These are phyloP conservation scores for Drosophila sordidula DNA, from an alignment of 2,888 invertebrate species.

Conservation along the genomic window DNA sequence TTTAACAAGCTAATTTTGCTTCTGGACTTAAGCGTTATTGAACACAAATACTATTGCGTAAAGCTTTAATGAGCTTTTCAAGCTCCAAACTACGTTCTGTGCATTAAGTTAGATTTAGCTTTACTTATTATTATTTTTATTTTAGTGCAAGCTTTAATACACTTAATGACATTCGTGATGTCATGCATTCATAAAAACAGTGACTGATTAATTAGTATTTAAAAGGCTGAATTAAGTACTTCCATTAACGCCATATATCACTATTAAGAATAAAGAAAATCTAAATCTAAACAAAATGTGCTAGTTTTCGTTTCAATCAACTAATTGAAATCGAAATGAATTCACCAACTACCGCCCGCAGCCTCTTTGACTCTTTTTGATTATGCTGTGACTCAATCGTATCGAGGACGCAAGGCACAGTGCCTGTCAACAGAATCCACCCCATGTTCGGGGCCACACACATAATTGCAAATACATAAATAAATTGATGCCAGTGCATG, in stretches of 20 bases:
- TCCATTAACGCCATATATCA: background rate
- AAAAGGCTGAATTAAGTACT: background rate
- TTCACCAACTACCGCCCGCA: slow-evolving; percentile 5
- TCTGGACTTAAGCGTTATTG: too few relatives aligned
- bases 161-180: background rate
- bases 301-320: slow-evolving; percentile 51
- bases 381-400: slow-evolving; percentile 39
- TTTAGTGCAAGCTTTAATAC: background rate
- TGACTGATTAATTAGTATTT: background rate
- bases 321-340: slow-evolving; percentile 65
- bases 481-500: slow-evolving; percentile 54
- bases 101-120: background rate
- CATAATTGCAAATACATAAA: slow-evolving; percentile 67
- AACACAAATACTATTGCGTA: too few relatives aligned
- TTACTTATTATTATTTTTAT: background rate
- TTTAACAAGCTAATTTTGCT: too few relatives aligned
- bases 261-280: background rate
- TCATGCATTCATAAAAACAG: too few relatives aligned
- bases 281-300: background rate
- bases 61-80: background rate
- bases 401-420: background rate
- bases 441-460: slow-evolving; percentile 29
- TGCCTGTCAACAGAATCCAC: slow-evolving; percentile 37
- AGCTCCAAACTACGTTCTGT: background rate
- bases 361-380: background rate